Base-by-base conservation (phyloP, 2,797 vertebrate species). In the Coregonus ussuriensis region DNA sequence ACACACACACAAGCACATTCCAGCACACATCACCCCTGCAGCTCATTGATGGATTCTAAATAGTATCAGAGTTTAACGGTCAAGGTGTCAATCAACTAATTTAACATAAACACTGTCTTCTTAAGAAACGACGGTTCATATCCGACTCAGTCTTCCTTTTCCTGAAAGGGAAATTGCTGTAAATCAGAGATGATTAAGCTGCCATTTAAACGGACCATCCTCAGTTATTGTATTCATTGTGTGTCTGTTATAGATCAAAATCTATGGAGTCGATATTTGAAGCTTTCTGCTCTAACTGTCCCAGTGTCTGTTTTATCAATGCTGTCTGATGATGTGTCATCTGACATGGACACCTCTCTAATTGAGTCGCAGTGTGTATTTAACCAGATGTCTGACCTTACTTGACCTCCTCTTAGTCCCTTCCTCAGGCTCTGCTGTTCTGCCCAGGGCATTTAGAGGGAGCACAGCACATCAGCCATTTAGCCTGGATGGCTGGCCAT, bases 71-170 rank as follows among this genome's bases (percentile, higher is more conserved):
- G 90, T 88, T 88, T 93, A 90, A 78, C 87, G 80, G 83, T 83
- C 82, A 85, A 92, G 84, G 91, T 93, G 93, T 88, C 88, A 87
- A 91, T 93, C 88, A 90, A 90, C 90, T 91, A 91, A 89, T 91
- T 93, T 92, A 89, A 91, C 87, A 86, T 90, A 91, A 93, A 89
- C 86, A 89, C 87, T 86, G 76, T 84, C 84, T 91, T 91, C 89
- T 93, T 94, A 93, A 91, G 90, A 91, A 92, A 93, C 84, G 6
- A 62, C 4, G 82, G 91, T 91, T 93, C 93, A 91, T 88, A 83
- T 86, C 75, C 84, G 88, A 91, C 84, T 91, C 90, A 92, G 82
- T 86, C 81, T 88, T 87, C 89, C 89, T 89, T 88, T 88, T 86
- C 80, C 85, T 84, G 88, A 90, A 0, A 18, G 84, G 88, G 87